phyloP scores from a whole-genome alignment of 2,888 invertebrate genomes.

The Drosophila glabriapex region DNA sequence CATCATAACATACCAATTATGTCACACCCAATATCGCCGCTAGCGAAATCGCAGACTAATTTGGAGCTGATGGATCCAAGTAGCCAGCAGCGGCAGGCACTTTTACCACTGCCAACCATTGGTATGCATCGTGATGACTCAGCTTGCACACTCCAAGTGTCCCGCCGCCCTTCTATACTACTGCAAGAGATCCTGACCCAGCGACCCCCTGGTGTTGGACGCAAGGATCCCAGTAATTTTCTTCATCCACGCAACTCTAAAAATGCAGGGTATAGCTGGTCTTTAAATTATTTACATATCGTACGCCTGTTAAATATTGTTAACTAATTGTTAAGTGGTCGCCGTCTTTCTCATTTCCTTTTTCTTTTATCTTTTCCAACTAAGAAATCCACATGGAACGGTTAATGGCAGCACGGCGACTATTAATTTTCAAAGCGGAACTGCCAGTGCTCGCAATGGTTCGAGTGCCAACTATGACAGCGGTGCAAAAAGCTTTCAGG shows the following conservation, averaged over 20 bases:
- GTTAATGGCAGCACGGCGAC: constrained; percentile 81
- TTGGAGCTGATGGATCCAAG: constrained; percentile 78
- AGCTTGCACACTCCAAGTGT: constrained; percentile 82
- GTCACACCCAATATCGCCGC: constrained; percentile 82
- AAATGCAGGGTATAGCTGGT: constrained; percentile 77
- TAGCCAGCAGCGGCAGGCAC: constrained; percentile 69
- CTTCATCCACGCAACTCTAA: constrained; percentile 57
- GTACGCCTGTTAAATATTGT: neutral
- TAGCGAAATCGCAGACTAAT: constrained; percentile 83
- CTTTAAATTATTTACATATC: constrained; percentile 1
- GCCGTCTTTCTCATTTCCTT: neutral
- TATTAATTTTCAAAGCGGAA: constrained; percentile 76
- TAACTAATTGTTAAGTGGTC: neutral
- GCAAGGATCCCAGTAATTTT: constrained; percentile 77
- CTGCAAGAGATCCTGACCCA: constrained; percentile 85
- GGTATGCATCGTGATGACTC: constrained; percentile 81
- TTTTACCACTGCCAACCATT: constrained; percentile 63
- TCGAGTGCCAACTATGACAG: constrained; percentile 70
- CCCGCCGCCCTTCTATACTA: constrained; percentile 84
- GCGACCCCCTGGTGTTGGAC: constrained; percentile 89
- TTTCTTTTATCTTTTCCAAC: neutral
- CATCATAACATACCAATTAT: constrained; percentile 83
- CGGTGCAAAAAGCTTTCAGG: constrained; percentile 79
- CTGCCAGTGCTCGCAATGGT: constrained; percentile 67
- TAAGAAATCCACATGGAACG: constrained; percentile 72